Evolutionary conservation across 1,140 invertebrate species (phyloP).

Genomic region (Panulirus ornatus): DNA sequence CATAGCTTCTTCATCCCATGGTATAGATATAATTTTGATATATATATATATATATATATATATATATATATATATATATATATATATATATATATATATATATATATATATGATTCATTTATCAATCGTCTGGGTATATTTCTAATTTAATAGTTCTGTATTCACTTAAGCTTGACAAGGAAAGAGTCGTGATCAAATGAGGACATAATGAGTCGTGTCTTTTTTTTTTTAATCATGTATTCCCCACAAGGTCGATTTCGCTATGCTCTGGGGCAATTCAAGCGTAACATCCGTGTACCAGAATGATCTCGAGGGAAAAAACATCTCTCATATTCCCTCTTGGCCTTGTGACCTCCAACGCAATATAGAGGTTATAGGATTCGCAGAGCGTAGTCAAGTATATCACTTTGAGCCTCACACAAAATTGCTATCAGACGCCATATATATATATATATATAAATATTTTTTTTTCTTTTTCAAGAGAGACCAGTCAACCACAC

Average conservation of each 20-base stretch:
- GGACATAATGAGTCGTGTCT: too few relatives aligned
- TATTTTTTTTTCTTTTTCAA: too few relatives aligned
- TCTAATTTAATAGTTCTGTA: too few relatives aligned
- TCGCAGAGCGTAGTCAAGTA: background rate
- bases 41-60: slow-evolving; percentile 16
- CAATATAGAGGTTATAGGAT: background rate
- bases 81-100: slow-evolving; percentile 22
- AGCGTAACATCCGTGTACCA: background rate
- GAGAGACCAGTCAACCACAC: background rate
- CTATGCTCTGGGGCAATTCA: background rate
- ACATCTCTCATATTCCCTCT: background rate
- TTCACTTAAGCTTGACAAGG: too few relatives aligned
- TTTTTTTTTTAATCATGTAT: too few relatives aligned
- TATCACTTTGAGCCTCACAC: background rate
- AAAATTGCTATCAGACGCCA: too few relatives aligned
- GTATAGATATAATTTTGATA: background rate
- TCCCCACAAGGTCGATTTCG: too few relatives aligned
- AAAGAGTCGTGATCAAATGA: too few relatives aligned
- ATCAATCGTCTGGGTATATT: too few relatives aligned
- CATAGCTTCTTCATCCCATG: too few relatives aligned
- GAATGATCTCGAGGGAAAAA: background rate
- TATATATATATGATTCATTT: slow-evolving; percentile 3
- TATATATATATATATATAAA: too few relatives aligned
- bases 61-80: slow-evolving; percentile 22
- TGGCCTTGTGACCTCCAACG: background rate